Conservation (phyloP, 30 jellyfish, hydroid and myxozoan genomes). For the Chrysaora quinquecirrha region DNA sequence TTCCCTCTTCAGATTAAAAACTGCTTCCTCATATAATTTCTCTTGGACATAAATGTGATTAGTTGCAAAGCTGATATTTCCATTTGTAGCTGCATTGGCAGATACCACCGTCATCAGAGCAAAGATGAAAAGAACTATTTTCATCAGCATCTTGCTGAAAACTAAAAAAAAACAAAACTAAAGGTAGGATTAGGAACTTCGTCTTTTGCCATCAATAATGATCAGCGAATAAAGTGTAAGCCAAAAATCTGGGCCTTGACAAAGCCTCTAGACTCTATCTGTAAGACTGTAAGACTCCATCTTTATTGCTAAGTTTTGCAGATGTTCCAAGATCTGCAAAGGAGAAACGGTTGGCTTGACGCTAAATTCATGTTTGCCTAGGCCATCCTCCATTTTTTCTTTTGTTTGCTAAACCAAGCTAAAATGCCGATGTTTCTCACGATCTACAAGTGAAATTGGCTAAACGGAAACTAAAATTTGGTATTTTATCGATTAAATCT, state of each 20-base stretch:
- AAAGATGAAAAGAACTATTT: background rate
- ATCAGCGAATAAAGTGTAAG: background rate
- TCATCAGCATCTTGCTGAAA: background rate
- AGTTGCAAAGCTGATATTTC: slow-evolving; percentile 40
- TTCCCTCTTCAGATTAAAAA: slow-evolving; percentile 31
- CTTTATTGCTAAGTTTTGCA: background rate
- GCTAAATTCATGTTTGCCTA: too few species aligned
- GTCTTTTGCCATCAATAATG: background rate
- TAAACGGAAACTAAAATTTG: too few species aligned
- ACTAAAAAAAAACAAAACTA: too few species aligned
- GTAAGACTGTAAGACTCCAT: background rate
- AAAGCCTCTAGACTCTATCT: too few species aligned
- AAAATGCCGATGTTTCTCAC: too few species aligned
- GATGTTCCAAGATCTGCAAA: background rate
- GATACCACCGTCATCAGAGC: background rate
- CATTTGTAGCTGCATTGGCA: slow-evolving; percentile 60
- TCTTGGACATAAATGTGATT: slow-evolving; percentile 35
- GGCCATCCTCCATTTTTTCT: too few species aligned
- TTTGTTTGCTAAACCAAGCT: too few species aligned
- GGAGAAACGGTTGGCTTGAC: too few species aligned
- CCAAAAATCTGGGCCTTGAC: background rate
- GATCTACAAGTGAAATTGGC: too few species aligned
- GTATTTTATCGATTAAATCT: too few species aligned
- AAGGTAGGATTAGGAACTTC: background rate
- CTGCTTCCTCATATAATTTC: slow-evolving; percentile 42